Evolutionary conservation across 2,888 invertebrate genomes (phyloP), one percentile per base, ranked within the genome.

Genomic region (Drosophila neotestacea): DNA sequence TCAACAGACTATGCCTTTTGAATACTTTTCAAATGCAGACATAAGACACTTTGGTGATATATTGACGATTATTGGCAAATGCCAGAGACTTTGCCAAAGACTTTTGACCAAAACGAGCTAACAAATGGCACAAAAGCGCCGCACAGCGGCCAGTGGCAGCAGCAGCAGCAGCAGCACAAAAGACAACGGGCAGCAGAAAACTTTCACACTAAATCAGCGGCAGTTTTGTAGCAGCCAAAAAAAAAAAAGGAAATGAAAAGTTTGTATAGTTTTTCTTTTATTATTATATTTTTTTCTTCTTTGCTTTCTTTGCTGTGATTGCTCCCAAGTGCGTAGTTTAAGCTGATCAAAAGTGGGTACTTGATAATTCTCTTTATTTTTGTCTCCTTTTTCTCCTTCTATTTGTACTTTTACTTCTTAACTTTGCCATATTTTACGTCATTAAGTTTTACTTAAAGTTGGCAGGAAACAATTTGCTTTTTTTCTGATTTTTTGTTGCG

Each of bases 271-370:
- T 81, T 73, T 65, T 59, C 73, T 55, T 44, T 34, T 60, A 62
- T 64, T 52, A 44, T 54, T 34, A 64, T 76, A 67, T 52, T 61
- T 75, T 62, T 62, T 77, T 71, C 59, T 67, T 75, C 58, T 46
- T 64, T 30, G 50, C 36, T 60, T 64, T 61, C 58, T 62, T 69
- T 72, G 56, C 52, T 61, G 66, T 67, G 76, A 78, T 89, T 82
- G 88, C 82, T 88, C 80, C 87, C 88, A 77, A 86, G 89, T 88
- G 89, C 83, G 81, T 76, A 83, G 85, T 81, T 88, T 56, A 70
- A 78, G 56, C 78, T 76, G 89, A 89, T 83, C 89, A 88, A 73
- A 69, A 88, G 72, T 85, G 88, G 81, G 72, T 70, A 70, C 73
- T 89, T 70, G 70, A 83, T 73, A 70, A 68, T 75, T 79, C 70